Base-by-base conservation (phyloP, 1,140 invertebrate genomes). In the Zophobas atratus region DNA sequence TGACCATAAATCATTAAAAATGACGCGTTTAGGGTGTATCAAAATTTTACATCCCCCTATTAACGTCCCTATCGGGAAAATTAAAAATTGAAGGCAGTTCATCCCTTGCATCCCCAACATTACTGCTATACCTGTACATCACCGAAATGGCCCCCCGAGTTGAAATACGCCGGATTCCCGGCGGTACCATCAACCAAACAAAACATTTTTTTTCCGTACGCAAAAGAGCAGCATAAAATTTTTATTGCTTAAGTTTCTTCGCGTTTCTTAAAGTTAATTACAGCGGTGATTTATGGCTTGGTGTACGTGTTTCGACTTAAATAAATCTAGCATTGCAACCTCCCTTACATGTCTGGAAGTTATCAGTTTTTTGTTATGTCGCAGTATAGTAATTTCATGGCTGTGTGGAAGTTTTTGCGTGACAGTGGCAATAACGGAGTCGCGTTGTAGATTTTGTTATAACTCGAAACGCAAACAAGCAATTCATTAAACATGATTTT, bases 331-430 rank as follows among this genome's bases (percentile, higher is more conserved):
- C 38, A 67, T 63, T 63, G 57, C 36, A 39, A 39, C 57, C 57
- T 36, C 43, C 60, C 60, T 72, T 53, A 51, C 70, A 72, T 72
- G 70, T 72, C 70, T 53, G 33, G 35, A 36, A 72, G 49, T 72
- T 72, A 72, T 67, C 60, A 67, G 34, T 73, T 73, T 73, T 43
- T 55, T 43, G 55, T 56, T 36, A 73, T 55, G 71, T 73, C 71
- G 71, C 71, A 53, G 49, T 38, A 49, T 73, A 39, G 60, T 39
- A 73, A 73, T 73, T 73, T 55, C 63, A 70, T 20, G 33, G n/a
- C 33, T 35, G 8, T 46, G 43, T 3, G 4, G 39, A 35, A 56
- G 71, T 53, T 43, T 73, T 73, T 43, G 71, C 71, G 71, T 73
- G 71, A 53, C 49, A 55, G 39, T 34, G 6, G 55, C 49, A 73